Evolutionary conservation across 1,140 invertebrate species (phyloP), one percentile per base, ranked within the genome.

Genomic region (Bombus superbus): DNA sequence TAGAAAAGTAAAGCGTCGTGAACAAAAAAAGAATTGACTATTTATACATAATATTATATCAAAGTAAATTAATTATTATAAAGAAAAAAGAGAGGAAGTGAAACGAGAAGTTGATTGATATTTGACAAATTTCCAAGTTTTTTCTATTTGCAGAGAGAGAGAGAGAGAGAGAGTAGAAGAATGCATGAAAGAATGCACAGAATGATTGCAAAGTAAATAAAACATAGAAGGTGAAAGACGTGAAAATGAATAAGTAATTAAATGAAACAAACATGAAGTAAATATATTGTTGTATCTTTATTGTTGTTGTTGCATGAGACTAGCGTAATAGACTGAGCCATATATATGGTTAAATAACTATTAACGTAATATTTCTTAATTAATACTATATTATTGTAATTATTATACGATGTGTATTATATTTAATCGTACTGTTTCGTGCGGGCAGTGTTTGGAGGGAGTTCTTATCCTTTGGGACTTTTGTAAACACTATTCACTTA

Each of bases 311-410:
- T 94, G 93, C 93, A 94, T 94, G 93, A 94, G 90, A 93, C 91
- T 94, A 94, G 94, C 89, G 86, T 94, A 94, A 94, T 94, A 94
- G 93, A 94, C 93, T 94, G 93, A 94, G 92, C 94, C 92, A 93
- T 93, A 93, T 81, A 88, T 59, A 85, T 94, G 94, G 92, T 94
- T 94, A 85, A 93, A 93, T 93, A 93, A 94, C 90, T 94, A 93
- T 93, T 93, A 94, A 94, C 92, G 88, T 93, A 92, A 93, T 93
- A 92, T 90, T 93, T 93, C 92, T 94, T 93, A 94, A 93, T 94
- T 92, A 93, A 92, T 93, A 86, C 89, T 93, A 92, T 91, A 91
- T 93, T 92, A 92, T 93, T 89, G 86, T 93, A 94, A 94, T 94
- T 93, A 94, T 92, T 92, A 91, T 92, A 94, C 85, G 90, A 85